Evolutionary conservation across 1,140 invertebrate genomes (phyloP).

Genomic region (Drosophila jambulina): DNA sequence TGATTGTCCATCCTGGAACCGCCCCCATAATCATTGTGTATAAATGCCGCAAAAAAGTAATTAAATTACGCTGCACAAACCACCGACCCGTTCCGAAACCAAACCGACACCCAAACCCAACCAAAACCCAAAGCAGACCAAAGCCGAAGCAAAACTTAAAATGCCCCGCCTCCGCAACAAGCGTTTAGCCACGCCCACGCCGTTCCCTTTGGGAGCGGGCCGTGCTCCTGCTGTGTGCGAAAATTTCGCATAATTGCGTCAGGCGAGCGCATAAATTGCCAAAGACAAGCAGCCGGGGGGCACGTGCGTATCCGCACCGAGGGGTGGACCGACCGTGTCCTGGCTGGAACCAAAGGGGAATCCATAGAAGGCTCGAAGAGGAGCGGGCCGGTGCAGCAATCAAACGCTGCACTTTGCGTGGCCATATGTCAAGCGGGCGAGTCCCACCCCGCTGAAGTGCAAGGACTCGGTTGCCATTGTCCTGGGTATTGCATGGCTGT

Average conservation of each 20-base stretch:
- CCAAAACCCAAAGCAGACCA: conserved; percentile 38
- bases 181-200: conserved; percentile 63
- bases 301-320: conserved; percentile 33
- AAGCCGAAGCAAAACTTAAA: conserved; percentile 67
- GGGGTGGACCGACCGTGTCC: neutral
- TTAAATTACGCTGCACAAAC: conserved; percentile 75
- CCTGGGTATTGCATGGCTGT: conserved; percentile 67
- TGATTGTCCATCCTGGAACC: conserved; percentile 48
- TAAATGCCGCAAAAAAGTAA: conserved; percentile 78
- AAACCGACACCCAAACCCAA: conserved; percentile 37
- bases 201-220: conserved; percentile 12
- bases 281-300: conserved; percentile 71
- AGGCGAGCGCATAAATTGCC: conserved; percentile 79
- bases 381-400: conserved; percentile 43
- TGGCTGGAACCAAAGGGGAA: conserved; percentile 24
- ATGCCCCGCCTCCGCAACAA: conserved; percentile 54
- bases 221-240: conserved; percentile 68
- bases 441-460: neutral
- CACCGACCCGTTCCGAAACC: conserved; percentile 33
- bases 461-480: conserved; percentile 45
- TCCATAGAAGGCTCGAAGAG: conserved; percentile 30
- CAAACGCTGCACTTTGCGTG: conserved; percentile 73
- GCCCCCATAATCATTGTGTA: conserved; percentile 23
- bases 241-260: conserved; percentile 82
- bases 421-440: conserved; percentile 68